Evolutionary conservation across 1,140 invertebrate genomes (phyloP), one percentile per base, ranked within the genome.

Genomic region (Cydia fagiglandana): DNA sequence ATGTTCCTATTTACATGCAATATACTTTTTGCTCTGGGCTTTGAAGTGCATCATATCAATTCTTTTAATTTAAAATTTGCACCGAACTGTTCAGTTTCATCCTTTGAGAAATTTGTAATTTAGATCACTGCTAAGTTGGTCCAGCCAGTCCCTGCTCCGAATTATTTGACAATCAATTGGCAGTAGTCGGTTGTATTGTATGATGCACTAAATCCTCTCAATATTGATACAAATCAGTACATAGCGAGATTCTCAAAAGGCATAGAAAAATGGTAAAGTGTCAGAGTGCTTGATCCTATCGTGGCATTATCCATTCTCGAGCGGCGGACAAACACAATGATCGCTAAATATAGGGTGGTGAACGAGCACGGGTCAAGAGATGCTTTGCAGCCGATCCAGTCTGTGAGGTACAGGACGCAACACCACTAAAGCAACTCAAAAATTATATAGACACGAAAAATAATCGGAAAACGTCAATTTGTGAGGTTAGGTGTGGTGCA

Each of bases 391-490:
- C 90, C 88, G 89, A 88, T 90, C 88, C 90, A 90, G 89, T 91
- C 89, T 87, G 90, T 90, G 89, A 88, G 88, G 87, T 90, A 91
- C 88, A 76, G 89, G 90, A 91, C 89, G 88, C 88, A 92, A 91
- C 88, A 93, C 86, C 89, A 93, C 90, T 91, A 91, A 93, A 93
- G 91, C 91, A 93, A 91, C 89, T 91, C 90, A 92, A 92, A 75
- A 89, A 89, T 88, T 86, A 90, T 86, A 89, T 92, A 91, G 87
- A 91, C 89, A 91, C 86, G 87, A 88, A 93, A 92, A 93, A 85
- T 84, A 86, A 86, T 90, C 86, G 85, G 87, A 93, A 93, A 93
- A 93, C 90, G 88, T 89, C 88, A 91, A 92, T 90, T 89, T 89
- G 87, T 91, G 91, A 88, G 89, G 88, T 91, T 91, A 90, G 88